Conservation (phyloP, 2,797 vertebrate species). For the Eulemur albifrons region DNA sequence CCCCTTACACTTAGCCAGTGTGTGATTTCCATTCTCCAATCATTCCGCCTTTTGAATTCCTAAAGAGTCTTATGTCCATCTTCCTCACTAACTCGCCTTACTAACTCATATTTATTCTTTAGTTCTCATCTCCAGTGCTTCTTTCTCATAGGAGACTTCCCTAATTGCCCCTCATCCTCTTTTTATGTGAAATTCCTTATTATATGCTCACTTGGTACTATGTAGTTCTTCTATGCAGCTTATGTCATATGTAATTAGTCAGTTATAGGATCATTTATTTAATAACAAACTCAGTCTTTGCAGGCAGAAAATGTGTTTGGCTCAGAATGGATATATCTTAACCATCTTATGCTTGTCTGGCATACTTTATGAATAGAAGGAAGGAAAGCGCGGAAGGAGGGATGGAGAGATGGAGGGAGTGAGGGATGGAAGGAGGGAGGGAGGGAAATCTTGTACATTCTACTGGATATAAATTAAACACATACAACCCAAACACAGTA, state of each 20-base stretch:
- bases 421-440: neutral
- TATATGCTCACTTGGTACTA: neutral
- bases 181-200: neutral
- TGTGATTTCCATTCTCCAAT: neutral
- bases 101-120: neutral
- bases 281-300: neutral
- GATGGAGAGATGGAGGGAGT: neutral
- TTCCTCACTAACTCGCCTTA: neutral
- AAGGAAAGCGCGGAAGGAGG: neutral
- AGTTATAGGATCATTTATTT: neutral
- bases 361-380: neutral
- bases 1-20: neutral
- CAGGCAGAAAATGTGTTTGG: neutral
- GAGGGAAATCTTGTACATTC: neutral
- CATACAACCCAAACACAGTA: neutral
- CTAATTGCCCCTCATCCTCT: neutral
- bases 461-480: neutral
- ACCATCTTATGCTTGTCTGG: neutral
- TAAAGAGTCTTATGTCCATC: neutral
- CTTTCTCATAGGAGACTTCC: neutral
- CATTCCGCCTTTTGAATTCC: neutral
- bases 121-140: neutral
- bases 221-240: neutral
- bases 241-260: neutral
- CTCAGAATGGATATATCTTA: neutral